Evolutionary conservation across 2,797 vertebrate species (phyloP), one percentile per base, ranked within the genome.

Genomic region (Heterohyrax brucei): DNA sequence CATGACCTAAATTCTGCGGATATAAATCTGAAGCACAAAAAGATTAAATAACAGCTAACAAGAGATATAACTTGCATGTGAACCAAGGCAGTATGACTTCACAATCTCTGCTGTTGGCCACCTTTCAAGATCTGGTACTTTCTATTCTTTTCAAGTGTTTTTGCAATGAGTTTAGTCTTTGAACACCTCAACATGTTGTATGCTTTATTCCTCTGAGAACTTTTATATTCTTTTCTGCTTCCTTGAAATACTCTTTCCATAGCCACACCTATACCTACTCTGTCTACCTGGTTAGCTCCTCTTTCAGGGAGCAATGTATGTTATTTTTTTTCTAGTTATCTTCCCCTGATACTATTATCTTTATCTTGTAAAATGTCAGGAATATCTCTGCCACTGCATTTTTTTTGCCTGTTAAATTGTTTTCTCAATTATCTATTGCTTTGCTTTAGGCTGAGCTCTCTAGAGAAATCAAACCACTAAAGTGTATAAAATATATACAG

Each of bases 41-140:
- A 90, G 30, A 39, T 56, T 73, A 75, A 81, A 48, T 91, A 66
- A 72, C 13, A 83, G 84, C 9, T 68, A 94, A 94, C 24, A 75
- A 75, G 33, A 21, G 2, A 16, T 80, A 89, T 44, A 90, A 76
- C 28, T 78, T 90, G 62, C 64, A 87, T 83, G 75, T 77, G 28
- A 77, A 87, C 22, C 10, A 77, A 81, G 28, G 39, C 14, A 76
- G 4, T 48, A 76, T 22, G n/a, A 77, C 22, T 90, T 83, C 80
- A 94, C 64, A 96, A 95, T 94, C 3, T 33, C 30, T 96, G 33
- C 28, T 93, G 14, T 72, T 72, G 89, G 24, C 28, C 62, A 82
- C 44, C 28, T 77, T 30, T 93, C 62, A 85, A 64, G 72, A 72
- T 77, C 70, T 90, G 39, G 9, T 56, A 73, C 24, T 73, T 87